Conservation (phyloP, 2,113 vertebrate genomes). For the Heteronetta atricapilla region DNA sequence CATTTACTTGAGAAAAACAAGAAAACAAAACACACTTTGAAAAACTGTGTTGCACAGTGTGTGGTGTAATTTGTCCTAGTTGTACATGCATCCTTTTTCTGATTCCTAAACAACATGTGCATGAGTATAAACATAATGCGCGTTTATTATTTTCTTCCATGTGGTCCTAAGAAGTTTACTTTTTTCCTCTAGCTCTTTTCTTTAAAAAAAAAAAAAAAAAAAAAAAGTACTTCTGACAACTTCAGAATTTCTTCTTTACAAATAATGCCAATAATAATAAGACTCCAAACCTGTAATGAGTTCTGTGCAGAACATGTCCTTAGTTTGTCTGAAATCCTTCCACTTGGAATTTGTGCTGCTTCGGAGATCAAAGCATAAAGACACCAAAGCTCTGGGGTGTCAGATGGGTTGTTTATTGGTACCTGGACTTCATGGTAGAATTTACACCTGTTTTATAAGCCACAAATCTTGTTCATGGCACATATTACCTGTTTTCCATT, state of each 20-base stretch:
- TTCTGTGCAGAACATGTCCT: not conserved
- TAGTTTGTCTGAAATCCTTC: not conserved
- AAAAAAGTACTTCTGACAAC: not conserved
- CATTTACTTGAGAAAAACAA: slow-evolving; percentile 21
- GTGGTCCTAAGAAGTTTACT: not conserved
- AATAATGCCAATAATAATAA: not conserved
- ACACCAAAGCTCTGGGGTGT: not conserved
- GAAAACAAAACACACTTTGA: slow-evolving; percentile 3
- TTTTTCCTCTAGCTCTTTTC: not conserved
- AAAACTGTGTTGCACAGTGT: not conserved
- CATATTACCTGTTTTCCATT: not conserved
- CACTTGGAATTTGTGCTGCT: not conserved
- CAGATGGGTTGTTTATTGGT: not conserved
- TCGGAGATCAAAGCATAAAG: not conserved
- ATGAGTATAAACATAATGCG: not conserved
- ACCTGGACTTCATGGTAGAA: not conserved
- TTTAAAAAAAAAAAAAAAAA: not conserved
- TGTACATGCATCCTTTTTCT: not conserved
- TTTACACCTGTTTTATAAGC: not conserved
- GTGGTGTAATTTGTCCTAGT: not conserved
- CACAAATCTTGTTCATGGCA: not conserved
- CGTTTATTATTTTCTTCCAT: not conserved
- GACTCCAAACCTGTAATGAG: not conserved
- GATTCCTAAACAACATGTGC: not conserved
- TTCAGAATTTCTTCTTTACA: not conserved